These are phyloP conservation scores for Apodemus agrarius DNA, from an alignment of 2,797 vertebrate species.

Conservation along the genomic window DNA sequence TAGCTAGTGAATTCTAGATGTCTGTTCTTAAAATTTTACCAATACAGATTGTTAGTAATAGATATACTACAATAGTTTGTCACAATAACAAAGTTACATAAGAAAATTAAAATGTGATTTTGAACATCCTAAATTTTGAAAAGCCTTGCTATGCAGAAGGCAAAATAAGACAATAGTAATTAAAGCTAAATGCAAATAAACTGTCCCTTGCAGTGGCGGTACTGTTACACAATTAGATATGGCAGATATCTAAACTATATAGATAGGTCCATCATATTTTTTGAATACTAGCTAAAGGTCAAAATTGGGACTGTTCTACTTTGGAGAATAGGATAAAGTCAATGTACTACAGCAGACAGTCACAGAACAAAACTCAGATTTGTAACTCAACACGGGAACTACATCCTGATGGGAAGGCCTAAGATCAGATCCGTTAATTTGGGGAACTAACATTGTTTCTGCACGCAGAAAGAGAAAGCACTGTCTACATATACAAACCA, in stretches of 20 bases:
- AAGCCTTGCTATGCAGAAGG: constrained; percentile 7
- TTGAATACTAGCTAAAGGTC: neutral
- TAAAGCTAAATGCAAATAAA: constrained; percentile 30
- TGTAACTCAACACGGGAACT: constrained; percentile 27
- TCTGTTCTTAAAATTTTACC: constrained; percentile 43
- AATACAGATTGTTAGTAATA: constrained; percentile 3
- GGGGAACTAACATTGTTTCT: neutral
- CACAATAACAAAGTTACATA: neutral
- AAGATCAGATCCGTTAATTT: neutral
- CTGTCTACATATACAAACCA: neutral
- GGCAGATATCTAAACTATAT: no score
- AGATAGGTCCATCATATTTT: neutral
- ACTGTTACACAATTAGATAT: neutral
- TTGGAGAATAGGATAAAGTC: neutral
- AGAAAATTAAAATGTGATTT: constrained; percentile 14
- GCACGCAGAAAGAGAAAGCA: constrained; percentile 35
- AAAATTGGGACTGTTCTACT: neutral
- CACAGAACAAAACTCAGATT: neutral
- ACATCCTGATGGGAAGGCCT: neutral
- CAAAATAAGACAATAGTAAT: constrained; percentile 32
- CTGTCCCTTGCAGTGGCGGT: neutral
- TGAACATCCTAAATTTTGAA: constrained; percentile 25
- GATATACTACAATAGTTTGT: constrained; percentile 36
- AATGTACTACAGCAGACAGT: neutral
- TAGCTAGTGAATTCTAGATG: neutral